A percentile compares a stretch with the other conserved stretches of the same genome.
These are phyloP conservation scores for Heliconius sara DNA, from an alignment of 2,888 invertebrate species.

Conservation along the genomic window DNA sequence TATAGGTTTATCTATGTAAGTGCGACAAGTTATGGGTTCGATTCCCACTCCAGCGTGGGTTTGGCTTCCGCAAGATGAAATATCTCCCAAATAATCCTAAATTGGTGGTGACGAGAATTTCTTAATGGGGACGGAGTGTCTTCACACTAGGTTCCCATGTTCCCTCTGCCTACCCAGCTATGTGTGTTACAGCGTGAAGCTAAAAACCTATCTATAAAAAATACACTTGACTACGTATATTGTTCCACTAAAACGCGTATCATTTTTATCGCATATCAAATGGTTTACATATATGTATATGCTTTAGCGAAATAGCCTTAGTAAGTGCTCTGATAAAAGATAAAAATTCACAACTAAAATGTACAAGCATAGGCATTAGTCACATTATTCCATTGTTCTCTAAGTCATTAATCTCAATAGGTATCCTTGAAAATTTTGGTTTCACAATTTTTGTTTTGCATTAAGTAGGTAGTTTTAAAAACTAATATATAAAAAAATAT, in stretches of 20 bases:
- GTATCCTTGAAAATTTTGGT: constrained; percentile 19
- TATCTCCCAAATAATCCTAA: too few relatives aligned
- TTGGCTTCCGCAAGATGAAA: too few relatives aligned
- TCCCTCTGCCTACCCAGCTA: too few relatives aligned
- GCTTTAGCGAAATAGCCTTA: constrained; percentile 24
- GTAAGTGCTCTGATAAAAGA: constrained; percentile 30
- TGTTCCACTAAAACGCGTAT: constrained; percentile 23
- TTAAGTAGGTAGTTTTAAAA: not conserved
- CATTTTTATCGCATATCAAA: constrained; percentile 28
- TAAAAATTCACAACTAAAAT: constrained; percentile 30
- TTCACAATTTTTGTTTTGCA: not conserved
- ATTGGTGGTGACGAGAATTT: too few relatives aligned
- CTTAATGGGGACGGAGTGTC: too few relatives aligned
- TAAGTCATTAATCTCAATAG: constrained; percentile 35
- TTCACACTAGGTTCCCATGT: too few relatives aligned
- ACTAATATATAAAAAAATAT: too few relatives aligned
- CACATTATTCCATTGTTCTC: constrained; percentile 39
- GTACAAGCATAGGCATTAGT: constrained; percentile 28
- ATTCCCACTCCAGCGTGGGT: too few relatives aligned
- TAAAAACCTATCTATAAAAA: not conserved
- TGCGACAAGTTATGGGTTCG: too few relatives aligned
- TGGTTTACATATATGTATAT: constrained; percentile 14
- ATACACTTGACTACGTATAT: not conserved
- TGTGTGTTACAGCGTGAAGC: too few relatives aligned
- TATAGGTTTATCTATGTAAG: too few relatives aligned